These are phyloP conservation scores for Poeciliopsis presidionis DNA, from an alignment of 2,797 vertebrate genomes.

Conservation along the genomic window DNA sequence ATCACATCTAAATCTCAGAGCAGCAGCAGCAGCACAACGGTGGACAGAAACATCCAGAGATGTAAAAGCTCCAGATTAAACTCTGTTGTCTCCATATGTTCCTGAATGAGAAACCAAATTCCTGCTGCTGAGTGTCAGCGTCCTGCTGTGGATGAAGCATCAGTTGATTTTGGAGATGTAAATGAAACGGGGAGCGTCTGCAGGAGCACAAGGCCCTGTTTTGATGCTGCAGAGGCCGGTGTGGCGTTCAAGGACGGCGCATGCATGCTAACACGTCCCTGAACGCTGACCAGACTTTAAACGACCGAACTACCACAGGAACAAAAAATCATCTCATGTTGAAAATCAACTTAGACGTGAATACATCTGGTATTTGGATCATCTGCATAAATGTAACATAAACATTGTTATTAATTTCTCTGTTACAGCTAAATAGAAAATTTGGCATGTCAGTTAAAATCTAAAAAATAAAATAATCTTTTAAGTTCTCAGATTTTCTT, in stretches of 20 bases:
- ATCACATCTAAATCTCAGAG: background rate
- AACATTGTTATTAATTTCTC: background rate
- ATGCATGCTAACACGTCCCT: constrained; percentile 60
- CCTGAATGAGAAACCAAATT: constrained; percentile 33
- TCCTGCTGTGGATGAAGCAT: constrained; percentile 35
- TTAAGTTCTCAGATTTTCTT: background rate
- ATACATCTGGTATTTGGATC: background rate
- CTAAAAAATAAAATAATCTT: background rate
- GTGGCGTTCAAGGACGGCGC: constrained; percentile 42
- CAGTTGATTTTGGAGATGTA: constrained; percentile 40
- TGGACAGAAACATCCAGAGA: constrained; percentile 16
- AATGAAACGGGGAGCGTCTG: constrained; percentile 54
- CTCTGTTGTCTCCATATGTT: constrained; percentile 22
- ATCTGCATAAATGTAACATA: background rate
- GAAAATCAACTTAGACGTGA: background rate
- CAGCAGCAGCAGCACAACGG: constrained; percentile 7
- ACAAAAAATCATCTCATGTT: background rate
- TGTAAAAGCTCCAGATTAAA: constrained; percentile 9
- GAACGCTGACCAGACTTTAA: constrained; percentile 17
- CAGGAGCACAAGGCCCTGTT: constrained; percentile 59
- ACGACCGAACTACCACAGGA: constrained; percentile 15
- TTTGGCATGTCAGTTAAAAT: background rate
- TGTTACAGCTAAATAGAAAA: background rate
- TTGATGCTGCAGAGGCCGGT: constrained; percentile 26
- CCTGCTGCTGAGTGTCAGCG: constrained; percentile 1